Percentiles rank a stretch among this genome's conserved stretches.
phyloP scores from a whole-genome alignment of 2,113 vertebrate species.

The Myotis brandtii region DNA sequence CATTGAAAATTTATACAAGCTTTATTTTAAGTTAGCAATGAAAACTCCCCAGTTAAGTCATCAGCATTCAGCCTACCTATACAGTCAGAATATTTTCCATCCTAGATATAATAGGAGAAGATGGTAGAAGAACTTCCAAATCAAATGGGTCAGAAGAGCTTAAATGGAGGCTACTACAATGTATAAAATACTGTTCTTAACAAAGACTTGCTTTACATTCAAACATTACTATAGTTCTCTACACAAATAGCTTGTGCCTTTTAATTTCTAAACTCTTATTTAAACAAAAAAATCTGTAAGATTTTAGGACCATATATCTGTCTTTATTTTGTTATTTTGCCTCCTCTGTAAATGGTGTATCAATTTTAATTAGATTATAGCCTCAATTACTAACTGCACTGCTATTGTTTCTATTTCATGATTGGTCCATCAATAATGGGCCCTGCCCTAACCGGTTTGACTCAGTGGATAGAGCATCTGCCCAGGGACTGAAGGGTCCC shows the following conservation, averaged over 20 bases:
- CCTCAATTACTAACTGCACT: neutral
- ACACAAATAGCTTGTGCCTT: neutral
- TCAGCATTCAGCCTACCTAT: slow-evolving; percentile 66
- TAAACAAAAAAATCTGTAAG: neutral
- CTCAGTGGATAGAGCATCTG: no score
- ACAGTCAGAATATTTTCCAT: slow-evolving; percentile 59
- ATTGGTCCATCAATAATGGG: neutral
- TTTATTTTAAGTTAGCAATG: slow-evolving; percentile 77
- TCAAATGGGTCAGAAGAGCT: slow-evolving; percentile 70
- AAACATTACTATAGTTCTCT: neutral
- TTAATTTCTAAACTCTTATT: slow-evolving; percentile 26
- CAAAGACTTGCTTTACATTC: slow-evolving; percentile 13
- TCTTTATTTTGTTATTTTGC: neutral
- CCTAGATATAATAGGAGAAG: slow-evolving; percentile 55
- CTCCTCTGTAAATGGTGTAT: neutral
- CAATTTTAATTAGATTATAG: slow-evolving; percentile 22
- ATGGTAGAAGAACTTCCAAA: slow-evolving; percentile 76
- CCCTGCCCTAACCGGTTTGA: neutral
- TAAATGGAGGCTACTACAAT: slow-evolving; percentile 50
- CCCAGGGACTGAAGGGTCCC: no score
- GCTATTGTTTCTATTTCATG: slow-evolving; percentile 5
- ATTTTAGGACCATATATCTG: neutral
- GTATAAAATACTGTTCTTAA: slow-evolving; percentile 53
- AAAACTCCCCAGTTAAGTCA: slow-evolving; percentile 78
- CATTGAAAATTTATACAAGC: slow-evolving; percentile 68